phyloP scores from a whole-genome alignment of 2,888 invertebrate species.

The Pachydiplax longipennis region DNA sequence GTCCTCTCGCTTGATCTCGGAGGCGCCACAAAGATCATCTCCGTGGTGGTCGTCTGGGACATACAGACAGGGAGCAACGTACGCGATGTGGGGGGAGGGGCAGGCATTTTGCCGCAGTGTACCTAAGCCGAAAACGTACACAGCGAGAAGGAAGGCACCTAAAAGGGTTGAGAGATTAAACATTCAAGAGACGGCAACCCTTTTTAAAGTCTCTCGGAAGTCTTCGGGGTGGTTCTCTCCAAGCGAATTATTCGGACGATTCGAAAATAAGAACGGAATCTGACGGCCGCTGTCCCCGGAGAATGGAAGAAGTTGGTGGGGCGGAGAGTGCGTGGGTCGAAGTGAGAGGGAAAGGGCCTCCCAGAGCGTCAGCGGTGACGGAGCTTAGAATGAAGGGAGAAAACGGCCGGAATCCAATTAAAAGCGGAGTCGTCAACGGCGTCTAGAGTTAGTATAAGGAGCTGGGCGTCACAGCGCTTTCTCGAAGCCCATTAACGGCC shows the following conservation, averaged over 20 bases:
- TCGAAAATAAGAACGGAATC: slow-evolving; percentile 43
- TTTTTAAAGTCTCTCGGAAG: not conserved
- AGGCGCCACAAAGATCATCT: not conserved
- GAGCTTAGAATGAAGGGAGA: not conserved
- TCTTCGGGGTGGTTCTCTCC: slow-evolving; percentile 30
- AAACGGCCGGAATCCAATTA: slow-evolving; percentile 40
- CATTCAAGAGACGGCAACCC: slow-evolving; percentile 40
- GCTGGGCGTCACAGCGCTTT: slow-evolving; percentile 36
- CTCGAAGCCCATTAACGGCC: slow-evolving; percentile 44
- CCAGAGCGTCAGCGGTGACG: not conserved
- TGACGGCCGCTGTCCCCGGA: slow-evolving; percentile 27
- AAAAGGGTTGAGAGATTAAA: slow-evolving; percentile 39
- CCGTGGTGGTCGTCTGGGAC: not conserved
- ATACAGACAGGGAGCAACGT: not conserved
- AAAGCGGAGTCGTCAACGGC: slow-evolving; percentile 44
- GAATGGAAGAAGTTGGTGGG: slow-evolving; percentile 45
- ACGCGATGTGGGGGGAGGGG: not conserved
- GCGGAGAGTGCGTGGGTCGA: slow-evolving; percentile 44
- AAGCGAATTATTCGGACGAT: slow-evolving; percentile 31
- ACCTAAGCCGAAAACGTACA: not conserved
- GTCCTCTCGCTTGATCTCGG: not conserved
- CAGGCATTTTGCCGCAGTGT: slow-evolving; percentile 57
- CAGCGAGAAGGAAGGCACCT: not conserved
- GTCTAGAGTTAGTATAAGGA: slow-evolving; percentile 28
- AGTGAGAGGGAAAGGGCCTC: slow-evolving; percentile 17